A percentile compares a stretch with the other conserved stretches of the same genome.
Conservation (phyloP, 1,140 invertebrate genomes). For the Eurosta solidaginis region DNA sequence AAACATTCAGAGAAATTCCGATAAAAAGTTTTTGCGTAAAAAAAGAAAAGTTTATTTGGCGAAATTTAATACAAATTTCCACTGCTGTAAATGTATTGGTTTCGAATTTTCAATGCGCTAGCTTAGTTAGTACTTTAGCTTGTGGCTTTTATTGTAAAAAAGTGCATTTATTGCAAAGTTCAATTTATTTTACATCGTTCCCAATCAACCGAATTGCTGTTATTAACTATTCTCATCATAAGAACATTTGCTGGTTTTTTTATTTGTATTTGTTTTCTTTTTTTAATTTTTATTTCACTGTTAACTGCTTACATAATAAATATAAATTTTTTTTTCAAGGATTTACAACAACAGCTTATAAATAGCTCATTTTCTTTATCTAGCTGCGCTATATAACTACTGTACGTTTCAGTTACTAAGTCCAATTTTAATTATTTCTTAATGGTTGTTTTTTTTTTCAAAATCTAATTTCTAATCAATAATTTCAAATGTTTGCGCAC, state of each 20-base stretch:
- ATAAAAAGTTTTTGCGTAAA: too few relatives aligned
- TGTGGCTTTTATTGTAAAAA: background rate
- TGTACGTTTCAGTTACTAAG: slow-evolving; percentile 25
- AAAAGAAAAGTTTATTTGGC: too few relatives aligned
- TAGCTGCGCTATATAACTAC: slow-evolving; percentile 7
- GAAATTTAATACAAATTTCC: too few relatives aligned
- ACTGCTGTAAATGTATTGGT: background rate
- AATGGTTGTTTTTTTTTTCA: background rate
- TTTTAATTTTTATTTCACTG: background rate
- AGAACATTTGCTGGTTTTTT: slow-evolving; percentile 1
- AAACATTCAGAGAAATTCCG: too few relatives aligned
- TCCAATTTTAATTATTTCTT: background rate
- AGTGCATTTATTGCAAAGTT: slow-evolving; percentile 18
- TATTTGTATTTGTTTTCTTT: background rate
- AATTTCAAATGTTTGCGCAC: background rate
- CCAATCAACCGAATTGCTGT: slow-evolving; percentile 12
- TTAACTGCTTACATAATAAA: background rate
- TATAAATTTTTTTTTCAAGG: background rate
- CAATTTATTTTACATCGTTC: background rate
- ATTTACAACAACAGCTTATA: background rate
- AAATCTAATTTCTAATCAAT: slow-evolving; percentile 3
- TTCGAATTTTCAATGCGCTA: background rate
- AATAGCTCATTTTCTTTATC: background rate
- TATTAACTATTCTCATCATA: slow-evolving; percentile 30
- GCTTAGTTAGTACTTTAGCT: too few relatives aligned